Conservation (phyloP, 92 coral and sea anemone species). For the Umimayanthus kanabou region DNA sequence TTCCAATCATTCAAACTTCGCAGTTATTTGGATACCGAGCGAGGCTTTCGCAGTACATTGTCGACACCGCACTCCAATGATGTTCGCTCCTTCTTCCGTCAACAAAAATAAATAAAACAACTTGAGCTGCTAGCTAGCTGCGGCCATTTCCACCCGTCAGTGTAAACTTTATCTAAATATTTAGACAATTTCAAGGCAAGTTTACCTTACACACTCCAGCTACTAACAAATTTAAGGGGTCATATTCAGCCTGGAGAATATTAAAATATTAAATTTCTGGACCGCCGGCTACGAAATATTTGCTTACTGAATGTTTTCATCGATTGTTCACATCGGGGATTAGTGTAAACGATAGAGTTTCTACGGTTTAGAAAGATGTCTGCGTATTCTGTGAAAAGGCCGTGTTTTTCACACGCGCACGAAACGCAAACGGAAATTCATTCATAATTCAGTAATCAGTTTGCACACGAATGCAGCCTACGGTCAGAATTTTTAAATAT, state of each 20-base stretch:
- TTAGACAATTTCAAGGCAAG: conserved; percentile 17
- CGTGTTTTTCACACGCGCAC: neutral
- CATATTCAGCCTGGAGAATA: neutral
- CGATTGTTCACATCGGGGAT: neutral
- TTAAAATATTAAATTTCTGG: conserved; percentile 10
- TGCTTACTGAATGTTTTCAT: conserved; percentile 1
- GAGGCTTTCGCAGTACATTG: conserved; percentile 7
- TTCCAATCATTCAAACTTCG: conserved; percentile 23
- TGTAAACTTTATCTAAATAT: conserved; percentile 29
- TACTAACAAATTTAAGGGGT: neutral
- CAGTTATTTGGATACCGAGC: conserved; percentile 3
- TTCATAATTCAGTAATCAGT: neutral
- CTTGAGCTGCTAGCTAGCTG: too few species aligned
- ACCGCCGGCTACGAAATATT: conserved; percentile 17
- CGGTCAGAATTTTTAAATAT: conserved; percentile 16
- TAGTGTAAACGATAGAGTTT: conserved; percentile 9
- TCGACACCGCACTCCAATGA: neutral
- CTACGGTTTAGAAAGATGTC: neutral
- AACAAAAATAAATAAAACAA: neutral
- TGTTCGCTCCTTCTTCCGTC: neutral
- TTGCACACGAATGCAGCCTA: neutral
- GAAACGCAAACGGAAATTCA: neutral
- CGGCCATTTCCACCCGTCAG: neutral
- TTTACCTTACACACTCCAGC: neutral
- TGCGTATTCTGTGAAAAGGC: neutral